Conservation (phyloP, 2,888 invertebrate genomes). For the Alentia gelatinosa region DNA sequence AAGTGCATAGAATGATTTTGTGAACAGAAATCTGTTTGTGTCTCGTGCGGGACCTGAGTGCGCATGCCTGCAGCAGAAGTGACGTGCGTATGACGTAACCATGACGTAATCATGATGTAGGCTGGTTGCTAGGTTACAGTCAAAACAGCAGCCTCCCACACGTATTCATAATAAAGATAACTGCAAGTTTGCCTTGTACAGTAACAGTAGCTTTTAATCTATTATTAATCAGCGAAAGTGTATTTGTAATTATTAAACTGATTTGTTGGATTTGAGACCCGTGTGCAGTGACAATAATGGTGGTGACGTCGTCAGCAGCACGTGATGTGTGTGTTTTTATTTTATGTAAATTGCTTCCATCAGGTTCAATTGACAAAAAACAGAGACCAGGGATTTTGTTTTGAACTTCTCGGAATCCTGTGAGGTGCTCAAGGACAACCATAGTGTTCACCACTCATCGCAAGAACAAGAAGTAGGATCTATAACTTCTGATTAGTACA, state of each 20-base stretch:
- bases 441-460: slow-evolving; percentile 23
- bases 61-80: not conserved
- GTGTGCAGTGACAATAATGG: not conserved
- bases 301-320: too few species aligned
- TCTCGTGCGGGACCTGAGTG: not conserved
- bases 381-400: not conserved
- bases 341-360: slow-evolving; percentile 19
- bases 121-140: not conserved
- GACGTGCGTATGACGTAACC: not conserved
- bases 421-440: slow-evolving; percentile 32
- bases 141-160: too few species aligned
- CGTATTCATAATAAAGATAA: not conserved
- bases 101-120: slow-evolving; percentile 17
- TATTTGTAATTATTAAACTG: not conserved
- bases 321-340: slow-evolving; percentile 6
- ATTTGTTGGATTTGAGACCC: not conserved
- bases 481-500: not conserved
- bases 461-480: not conserved
- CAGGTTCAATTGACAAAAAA: too few species aligned
- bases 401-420: not conserved
- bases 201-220: not conserved
- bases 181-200: not conserved
- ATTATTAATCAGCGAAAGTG: not conserved
- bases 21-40: too few species aligned
- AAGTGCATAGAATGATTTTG: too few species aligned